Conservation (phyloP, 2,113 vertebrate species). For the Megalops atlanticus region DNA sequence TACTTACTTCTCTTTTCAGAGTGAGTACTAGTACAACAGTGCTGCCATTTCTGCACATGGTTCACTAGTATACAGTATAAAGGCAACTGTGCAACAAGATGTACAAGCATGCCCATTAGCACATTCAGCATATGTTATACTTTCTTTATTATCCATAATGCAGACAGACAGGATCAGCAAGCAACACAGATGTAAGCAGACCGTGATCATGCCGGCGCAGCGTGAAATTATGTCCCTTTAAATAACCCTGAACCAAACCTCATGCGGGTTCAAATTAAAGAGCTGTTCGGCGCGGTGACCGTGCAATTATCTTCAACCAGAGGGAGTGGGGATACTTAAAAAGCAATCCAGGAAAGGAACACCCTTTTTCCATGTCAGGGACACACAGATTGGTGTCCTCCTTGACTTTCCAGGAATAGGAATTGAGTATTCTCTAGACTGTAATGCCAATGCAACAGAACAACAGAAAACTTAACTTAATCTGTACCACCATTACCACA, state of each 20-base stretch:
- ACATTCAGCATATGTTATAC: background rate
- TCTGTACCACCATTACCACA: no score
- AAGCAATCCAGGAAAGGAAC: no score
- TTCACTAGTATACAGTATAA: background rate
- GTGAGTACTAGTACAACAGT: background rate
- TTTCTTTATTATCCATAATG: background rate
- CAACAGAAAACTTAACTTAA: no score
- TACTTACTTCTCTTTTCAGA: background rate
- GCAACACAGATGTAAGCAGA: background rate
- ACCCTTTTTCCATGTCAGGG: no score
- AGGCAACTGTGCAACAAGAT: background rate
- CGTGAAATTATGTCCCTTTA: background rate
- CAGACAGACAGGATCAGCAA: background rate
- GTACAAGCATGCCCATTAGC: no score
- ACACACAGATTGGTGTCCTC: no score
- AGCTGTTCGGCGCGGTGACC: background rate
- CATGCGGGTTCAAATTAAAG: background rate
- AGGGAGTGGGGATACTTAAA: background rate
- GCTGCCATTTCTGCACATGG: background rate
- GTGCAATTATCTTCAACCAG: background rate
- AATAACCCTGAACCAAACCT: conserved; percentile 1
- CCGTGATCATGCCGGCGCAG: background rate
- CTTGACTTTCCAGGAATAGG: no score
- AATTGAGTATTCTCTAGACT: no score
- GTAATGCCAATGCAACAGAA: background rate